A percentile compares a stretch with the other conserved stretches of the same genome.
phyloP scores from a whole-genome alignment of 35 echinoderm and acorn worm species.

The Holothuria glaberrima region DNA sequence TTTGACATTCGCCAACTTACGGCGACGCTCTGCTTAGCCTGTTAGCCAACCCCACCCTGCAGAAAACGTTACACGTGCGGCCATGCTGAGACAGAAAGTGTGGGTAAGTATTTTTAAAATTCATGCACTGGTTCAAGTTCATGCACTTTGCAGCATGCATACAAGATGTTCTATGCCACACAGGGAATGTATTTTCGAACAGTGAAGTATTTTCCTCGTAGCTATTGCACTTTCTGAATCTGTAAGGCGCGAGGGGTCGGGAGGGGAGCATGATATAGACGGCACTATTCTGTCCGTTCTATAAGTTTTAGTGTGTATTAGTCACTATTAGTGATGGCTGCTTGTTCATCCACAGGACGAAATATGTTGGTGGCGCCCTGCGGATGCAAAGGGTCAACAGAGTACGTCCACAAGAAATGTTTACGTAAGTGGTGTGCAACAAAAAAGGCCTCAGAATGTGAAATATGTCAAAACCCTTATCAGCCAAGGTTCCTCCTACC shows the following conservation, averaged over 20 bases:
- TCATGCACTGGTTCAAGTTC: too few species aligned
- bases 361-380: constrained; percentile 45
- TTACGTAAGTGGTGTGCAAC: constrained; percentile 48
- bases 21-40: too few species aligned
- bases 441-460: constrained; percentile 41
- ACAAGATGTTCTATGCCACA: too few species aligned
- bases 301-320: neutral
- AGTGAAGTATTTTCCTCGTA: neutral
- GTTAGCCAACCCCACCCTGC: too few species aligned
- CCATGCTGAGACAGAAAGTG: too few species aligned
- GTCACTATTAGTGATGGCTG: neutral
- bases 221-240: neutral
- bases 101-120: too few species aligned
- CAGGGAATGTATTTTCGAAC: neutral
- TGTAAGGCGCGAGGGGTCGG: neutral
- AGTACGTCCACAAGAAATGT: constrained; percentile 54
- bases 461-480: constrained; percentile 68
- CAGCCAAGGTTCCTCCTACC: constrained; percentile 26
- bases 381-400: constrained; percentile 45
- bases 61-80: too few species aligned
- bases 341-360: constrained; percentile 19
- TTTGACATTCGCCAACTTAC: too few species aligned
- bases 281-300: too few species aligned
- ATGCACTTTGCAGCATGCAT: too few species aligned
- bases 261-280: neutral